phyloP scores from a whole-genome alignment of 1,140 invertebrate species.

The Habropoda laboriosa region DNA sequence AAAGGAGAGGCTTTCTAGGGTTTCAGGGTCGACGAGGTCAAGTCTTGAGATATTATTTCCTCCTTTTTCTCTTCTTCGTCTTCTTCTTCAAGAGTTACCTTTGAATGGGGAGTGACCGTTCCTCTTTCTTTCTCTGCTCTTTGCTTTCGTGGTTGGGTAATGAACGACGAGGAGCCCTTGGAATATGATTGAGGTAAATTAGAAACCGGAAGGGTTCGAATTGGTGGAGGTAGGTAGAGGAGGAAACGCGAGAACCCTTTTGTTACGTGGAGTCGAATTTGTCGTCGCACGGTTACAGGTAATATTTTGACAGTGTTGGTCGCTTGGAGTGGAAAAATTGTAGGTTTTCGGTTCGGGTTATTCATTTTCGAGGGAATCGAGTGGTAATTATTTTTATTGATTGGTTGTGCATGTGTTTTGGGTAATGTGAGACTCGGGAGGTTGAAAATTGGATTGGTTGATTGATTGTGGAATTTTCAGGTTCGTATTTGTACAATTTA shows the following conservation, averaged over 20 bases:
- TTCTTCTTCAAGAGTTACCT: background rate
- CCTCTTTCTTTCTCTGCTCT: background rate
- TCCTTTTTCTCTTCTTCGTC: background rate
- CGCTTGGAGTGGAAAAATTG: background rate
- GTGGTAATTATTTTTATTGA: background rate
- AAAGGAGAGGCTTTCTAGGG: slow-evolving; percentile 33
- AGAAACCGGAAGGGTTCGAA: slow-evolving; percentile 32
- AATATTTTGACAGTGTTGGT: slow-evolving; percentile 6
- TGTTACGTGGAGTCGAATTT: slow-evolving; percentile 4
- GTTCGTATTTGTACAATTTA: too few species aligned
- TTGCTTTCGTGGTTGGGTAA: slow-evolving; percentile 3
- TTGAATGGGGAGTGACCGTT: slow-evolving; percentile 11
- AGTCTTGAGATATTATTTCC: slow-evolving; percentile 53
- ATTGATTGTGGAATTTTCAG: too few species aligned
- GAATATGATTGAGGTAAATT: slow-evolving; percentile 34
- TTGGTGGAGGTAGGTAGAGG: slow-evolving; percentile 13
- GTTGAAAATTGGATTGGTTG: too few species aligned
- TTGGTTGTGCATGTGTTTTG: background rate
- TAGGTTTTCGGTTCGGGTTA: background rate
- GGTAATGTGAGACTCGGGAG: too few species aligned
- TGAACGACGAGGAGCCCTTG: background rate
- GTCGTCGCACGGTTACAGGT: background rate
- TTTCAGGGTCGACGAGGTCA: slow-evolving; percentile 47
- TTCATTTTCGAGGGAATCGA: too few species aligned
- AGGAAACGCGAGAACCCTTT: slow-evolving; percentile 56